These are phyloP conservation scores for Empidonax traillii DNA, from an alignment of 2,113 vertebrate species.

Conservation along the genomic window DNA sequence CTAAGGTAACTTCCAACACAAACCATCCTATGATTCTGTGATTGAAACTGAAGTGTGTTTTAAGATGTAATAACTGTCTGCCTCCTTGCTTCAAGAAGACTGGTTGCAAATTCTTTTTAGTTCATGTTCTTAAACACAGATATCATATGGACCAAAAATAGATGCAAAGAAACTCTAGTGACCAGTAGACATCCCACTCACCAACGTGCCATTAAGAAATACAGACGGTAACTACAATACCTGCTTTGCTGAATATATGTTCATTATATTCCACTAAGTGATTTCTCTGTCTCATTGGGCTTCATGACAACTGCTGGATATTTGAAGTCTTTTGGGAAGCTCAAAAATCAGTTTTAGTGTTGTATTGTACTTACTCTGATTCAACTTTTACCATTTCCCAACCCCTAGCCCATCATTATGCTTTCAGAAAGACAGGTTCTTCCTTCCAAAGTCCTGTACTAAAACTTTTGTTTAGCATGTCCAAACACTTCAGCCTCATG, in stretches of 20 bases:
- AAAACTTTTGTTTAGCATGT: not conserved
- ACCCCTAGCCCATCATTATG: not conserved
- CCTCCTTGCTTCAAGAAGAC: constrained; percentile 17
- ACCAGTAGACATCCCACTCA: not conserved
- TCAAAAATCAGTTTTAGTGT: not conserved
- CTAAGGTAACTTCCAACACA: not conserved
- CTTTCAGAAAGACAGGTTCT: not conserved
- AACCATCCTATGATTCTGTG: not conserved
- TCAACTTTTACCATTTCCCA: not conserved
- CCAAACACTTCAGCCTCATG: not conserved
- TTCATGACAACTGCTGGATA: not conserved
- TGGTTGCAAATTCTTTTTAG: constrained; percentile 22
- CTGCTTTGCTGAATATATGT: not conserved
- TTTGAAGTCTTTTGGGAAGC: not conserved
- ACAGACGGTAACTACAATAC: not conserved
- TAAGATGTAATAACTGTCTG: not conserved
- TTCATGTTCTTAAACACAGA: constrained; percentile 7
- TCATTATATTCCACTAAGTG: not conserved
- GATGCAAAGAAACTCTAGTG: not conserved
- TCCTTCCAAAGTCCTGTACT: not conserved
- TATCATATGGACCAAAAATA: constrained; percentile 2
- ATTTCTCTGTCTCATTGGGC: constrained; percentile 29
- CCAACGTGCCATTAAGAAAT: not conserved
- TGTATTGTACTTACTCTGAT: not conserved
- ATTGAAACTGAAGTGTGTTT: constrained; percentile 13